Base-by-base conservation (phyloP, 2,113 vertebrate genomes). In the Scolopax mira region DNA sequence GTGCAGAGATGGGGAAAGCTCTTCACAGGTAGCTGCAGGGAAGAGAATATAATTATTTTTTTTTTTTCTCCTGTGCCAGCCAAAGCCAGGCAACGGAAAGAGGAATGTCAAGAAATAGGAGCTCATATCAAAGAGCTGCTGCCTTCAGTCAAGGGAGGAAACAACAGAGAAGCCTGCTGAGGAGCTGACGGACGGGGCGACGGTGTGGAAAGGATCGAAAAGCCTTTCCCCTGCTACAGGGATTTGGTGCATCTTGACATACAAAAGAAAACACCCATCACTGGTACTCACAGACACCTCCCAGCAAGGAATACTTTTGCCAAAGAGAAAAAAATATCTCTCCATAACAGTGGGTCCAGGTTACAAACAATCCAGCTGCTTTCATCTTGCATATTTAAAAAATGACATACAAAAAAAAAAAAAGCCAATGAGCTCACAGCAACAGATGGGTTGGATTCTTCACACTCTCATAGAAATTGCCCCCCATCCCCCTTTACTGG, bases 381-480 rank as follows among this genome's bases (percentile, higher is more conserved):
- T 93, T 87, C 52, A 75, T 72, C 70, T 69, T 41, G 19, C 35
- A 17, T 61, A 69, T 89, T 85, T 81, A 72, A 79, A 67, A 67
- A 92, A 24, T 0, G 2, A 74, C 33, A 71, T 57, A 55, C 16
- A 55, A 49, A 15, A 65, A 65, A 15, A 65, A 65, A 86, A 44
- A 74, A 80, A 58, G 60, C 30, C 79, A n/a, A 10, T 13, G 5
- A 62, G 64, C 57, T 90, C 58, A 73, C 42, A 93, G 71, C 72
- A 96, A 78, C 66, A 57, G 66, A 89, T 67, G 23, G 49, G 65
- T 13, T 72, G 52, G n/a, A 66, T 69, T 94, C 75, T 96, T 88
- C 95, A 96, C 61, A 89, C 25, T 71, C 41, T 57, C 44, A 46
- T 7, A 79, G 51, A 93, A 97, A 96, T 60, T 87, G 67, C 88